phyloP scores from a whole-genome alignment of 2,797 vertebrate genomes.

The Etheostoma nigrum region DNA sequence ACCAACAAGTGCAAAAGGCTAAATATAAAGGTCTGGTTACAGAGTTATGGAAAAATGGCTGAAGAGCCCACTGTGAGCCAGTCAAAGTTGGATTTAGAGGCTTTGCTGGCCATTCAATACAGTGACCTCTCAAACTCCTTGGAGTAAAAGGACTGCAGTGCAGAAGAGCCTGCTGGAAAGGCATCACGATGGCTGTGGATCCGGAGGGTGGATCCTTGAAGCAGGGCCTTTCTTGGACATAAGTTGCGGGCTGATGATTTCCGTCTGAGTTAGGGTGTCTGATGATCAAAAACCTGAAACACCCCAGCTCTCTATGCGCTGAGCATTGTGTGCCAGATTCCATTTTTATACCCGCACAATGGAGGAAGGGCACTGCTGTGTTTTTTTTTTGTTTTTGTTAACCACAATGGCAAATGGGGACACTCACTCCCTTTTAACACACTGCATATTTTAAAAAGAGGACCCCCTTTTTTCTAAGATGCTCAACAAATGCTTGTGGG shows the following conservation, averaged over 20 bases:
- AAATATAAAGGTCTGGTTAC: not conserved
- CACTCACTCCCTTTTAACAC: not conserved
- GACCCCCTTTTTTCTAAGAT: not conserved
- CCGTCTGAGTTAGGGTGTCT: no score
- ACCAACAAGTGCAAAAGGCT: not conserved
- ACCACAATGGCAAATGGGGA: not conserved
- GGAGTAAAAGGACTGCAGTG: not conserved
- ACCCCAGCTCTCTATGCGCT: not conserved
- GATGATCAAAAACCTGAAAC: no score
- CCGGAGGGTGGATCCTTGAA: not conserved
- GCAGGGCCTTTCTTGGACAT: no score
- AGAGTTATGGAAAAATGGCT: not conserved
- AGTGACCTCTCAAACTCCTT: not conserved
- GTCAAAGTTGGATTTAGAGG: not conserved
- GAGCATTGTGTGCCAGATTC: not conserved
- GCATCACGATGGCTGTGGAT: not conserved
- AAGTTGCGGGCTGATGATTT: no score
- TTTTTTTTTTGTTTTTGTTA: not conserved
- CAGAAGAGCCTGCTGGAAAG: not conserved
- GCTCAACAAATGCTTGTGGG: not conserved
- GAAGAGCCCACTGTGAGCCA: not conserved
- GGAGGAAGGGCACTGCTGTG: not conserved
- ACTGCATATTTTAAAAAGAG: not conserved
- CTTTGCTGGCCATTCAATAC: not conserved
- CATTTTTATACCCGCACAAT: not conserved